Base-by-base conservation (phyloP, 2,797 vertebrate species). In the Enteromius fasciolatus region DNA sequence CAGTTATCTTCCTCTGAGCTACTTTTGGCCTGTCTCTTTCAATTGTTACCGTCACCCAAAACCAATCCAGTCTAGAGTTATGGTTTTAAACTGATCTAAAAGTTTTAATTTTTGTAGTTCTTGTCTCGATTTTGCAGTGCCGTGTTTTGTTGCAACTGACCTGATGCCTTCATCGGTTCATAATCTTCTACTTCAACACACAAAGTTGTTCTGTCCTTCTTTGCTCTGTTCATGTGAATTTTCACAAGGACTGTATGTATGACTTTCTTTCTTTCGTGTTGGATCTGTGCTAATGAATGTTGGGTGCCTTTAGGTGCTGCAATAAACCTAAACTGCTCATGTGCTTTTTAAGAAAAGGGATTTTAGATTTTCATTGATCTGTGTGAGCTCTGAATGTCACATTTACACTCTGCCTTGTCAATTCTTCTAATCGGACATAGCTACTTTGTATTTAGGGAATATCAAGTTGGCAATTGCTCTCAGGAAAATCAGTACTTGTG, bases 291-390 rank as follows among this genome's bases (percentile, higher is more conserved):
- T 69, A 25, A 41, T 68, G 33, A 11, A 64, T 52, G 28, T 73
- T 36, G 48, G 28, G 28, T 77, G 25, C 3, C 5, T 68, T 68
- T 50, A 20, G 12, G n/a, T 78, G 31, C 31, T 14, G 63, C 0
- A 3, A 52, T 5, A 31, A 9, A 15, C 12, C 5, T 78, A 23
- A 17, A 20, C 66, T 33, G 52, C 52, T 72, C 18, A 1, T 15
- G 2, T 73, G 28, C 18, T 73, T 73, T 73, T 72, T 17, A 72
- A 25, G 2, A 61, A 48, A 81, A 81, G 10, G 69, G 57, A 70
- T 66, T 80, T 80, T 36, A 36, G 12, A 39, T 73, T 50, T 64
- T 18, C 25, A 20, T 64, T 50, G 57, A 64, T 64, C 28, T 10
- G 18, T 23, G 28, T 18, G 9, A 36, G 20, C 68, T 33, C 25